Base-by-base conservation (phyloP, 2,888 invertebrate species). In the Dinocampus coccinellae region DNA sequence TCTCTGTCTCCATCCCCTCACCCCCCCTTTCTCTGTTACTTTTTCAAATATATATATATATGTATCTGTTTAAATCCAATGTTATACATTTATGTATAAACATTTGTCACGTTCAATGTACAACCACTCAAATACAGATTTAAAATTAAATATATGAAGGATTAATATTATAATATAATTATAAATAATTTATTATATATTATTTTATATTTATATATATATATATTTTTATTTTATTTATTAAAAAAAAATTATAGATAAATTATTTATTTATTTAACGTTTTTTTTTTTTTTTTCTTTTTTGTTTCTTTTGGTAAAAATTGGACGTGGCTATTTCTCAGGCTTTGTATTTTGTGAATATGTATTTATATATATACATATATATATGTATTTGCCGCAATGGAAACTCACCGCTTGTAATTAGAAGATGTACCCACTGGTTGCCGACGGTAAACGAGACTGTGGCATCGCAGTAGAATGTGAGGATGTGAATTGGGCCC, bases 361-460 rank as follows among this genome's bases (percentile, higher is more conserved):
- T n/a, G n/a, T n/a, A n/a, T n/a, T n/a, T n/a, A n/a, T n/a, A n/a
- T n/a, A n/a, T n/a, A n/a, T n/a, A n/a, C n/a, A n/a, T n/a, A n/a
- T 47, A 47, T 68, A 60, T 73, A 64, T 61, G 11, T 63, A 62
- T 70, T 47, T 29, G 29, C 64, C 75, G 69, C 65, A 63, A 61
- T 72, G 69, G 70, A 67, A 72, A 74, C 73, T 76, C 77, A 74
- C 70, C 74, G 74, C 75, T 76, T 75, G 77, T 79, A 79, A 80
- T 81, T 81, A 79, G 78, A 77, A 75, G 77, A 78, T 73, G 75
- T 70, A 58, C 64, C n/a, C 60, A 75, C 73, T 72, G 73, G 61
- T 73, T 75, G 72, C 70, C 70, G 66, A 68, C 62, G 72, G 70
- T 70, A 73, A 76, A 75, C 73, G 71, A 72, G 73, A 72, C 62